Evolutionary conservation across 23 tunicate genomes (phyloP), one percentile per base, ranked within the genome.

Genomic region (Trididemnum miniatum): DNA sequence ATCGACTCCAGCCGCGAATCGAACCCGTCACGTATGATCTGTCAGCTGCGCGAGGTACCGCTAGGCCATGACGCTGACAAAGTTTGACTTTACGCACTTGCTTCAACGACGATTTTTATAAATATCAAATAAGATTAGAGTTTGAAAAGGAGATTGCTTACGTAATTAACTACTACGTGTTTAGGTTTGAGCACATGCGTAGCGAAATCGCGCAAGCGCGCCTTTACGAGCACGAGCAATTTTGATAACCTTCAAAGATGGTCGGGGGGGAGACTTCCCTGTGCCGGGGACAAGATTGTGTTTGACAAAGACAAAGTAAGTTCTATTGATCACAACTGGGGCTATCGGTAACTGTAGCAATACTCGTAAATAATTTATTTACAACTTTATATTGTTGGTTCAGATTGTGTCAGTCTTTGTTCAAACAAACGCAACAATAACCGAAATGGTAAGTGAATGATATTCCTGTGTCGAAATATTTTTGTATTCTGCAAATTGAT

Each of bases 331-430:
- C 23, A 27, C 28, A n/a, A n/a, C 23, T 27, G 69, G 20, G 23
- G 27, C 69, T 15, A 7, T 7, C 69, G 4, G 27, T 27, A 23
- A 62, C 4, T 49, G 18, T 18, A 12, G 57, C 12, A 49, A 9
- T 49, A 12, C 57, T 49, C 57, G 57, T 49, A 49, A 49, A 49
- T 49, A 9, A 18, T 49, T n/a, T n/a, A n/a, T 67, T 31, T n/a
- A 67, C 5, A 27, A 30, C 0, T 50, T 57, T 30, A 37, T 71
- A 12, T 0, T 30, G 20, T 49, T 85, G 33, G 31, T 87, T 64
- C 34, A 89, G 94, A 51, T 63, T 2, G 63, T 89, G 51, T 89
- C 94, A 12, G 65, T 89, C 25, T 89, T 77, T 54, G 94, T 89
- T 5, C 94, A 89, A 77, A 54, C 80, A 63, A 82, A 83, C 51